Evolutionary conservation across 2,113 vertebrate species (phyloP), one percentile per base, ranked within the genome.

Genomic region (Lycocorax pyrrhopterus): DNA sequence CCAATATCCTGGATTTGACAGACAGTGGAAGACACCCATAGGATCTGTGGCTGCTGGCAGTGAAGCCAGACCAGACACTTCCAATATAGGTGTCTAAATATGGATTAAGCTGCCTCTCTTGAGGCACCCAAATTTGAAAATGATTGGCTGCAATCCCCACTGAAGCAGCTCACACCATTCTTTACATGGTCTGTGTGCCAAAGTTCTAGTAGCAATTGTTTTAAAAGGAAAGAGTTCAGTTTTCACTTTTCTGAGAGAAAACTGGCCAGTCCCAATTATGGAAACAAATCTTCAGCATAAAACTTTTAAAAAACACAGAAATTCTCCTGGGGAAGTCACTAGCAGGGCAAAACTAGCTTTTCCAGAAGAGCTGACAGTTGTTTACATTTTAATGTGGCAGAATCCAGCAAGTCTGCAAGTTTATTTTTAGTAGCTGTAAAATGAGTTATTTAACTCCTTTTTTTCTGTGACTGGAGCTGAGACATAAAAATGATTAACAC

Each of bases 401-500:
- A 96, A 97, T 95, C 86, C 96, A 96, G 93, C 89, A 97, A 97
- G 96, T 95, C 96, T 97, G 90, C 90, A 89, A 89, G 94, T 96
- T 96, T 98, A 98, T 98, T 98, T 98, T 98, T 98, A 98, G 97
- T 46, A 90, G 60, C 52, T 94, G 91, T 94, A 97, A 97, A 97
- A 87, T 75, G 63, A 94, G 92, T 95, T 94, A 95, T 97, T 98
- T 96, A 94, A 96, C 94, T 96, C 96, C 94, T 97, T 93, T 94
- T 78, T 37, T 23, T 51, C 93, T 96, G 44, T 68, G 71, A 86
- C 68, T 92, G 72, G 81, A 72, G 37, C 66, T 60, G 33, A 93
- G 81, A 94, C 89, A 93, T 90, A 97, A 96, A 93, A 94, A 93
- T 96, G 71, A 98, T 97, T 92, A 96, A 97, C 37, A 62, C 44